Evolutionary conservation across 2,888 invertebrate genomes (phyloP).

Genomic region (Drosophila mettleri): DNA sequence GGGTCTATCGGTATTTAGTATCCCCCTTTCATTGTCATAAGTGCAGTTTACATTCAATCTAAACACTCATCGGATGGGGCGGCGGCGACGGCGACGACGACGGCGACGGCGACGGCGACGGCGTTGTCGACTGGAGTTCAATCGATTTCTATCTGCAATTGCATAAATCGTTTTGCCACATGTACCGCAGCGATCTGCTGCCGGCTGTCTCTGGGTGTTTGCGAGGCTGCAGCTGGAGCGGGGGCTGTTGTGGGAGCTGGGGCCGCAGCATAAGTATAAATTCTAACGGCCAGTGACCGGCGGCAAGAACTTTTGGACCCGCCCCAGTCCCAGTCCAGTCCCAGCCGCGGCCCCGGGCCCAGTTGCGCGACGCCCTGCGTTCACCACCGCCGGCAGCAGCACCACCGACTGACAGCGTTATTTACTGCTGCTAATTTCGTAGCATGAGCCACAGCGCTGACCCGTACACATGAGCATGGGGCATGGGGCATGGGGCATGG

Average conservation of each 20-base stretch:
- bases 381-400: not conserved
- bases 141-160: constrained; percentile 82
- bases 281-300: constrained; percentile 48
- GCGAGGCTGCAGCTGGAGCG: not conserved
- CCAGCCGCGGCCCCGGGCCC: not conserved
- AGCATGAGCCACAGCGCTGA: constrained; percentile 32
- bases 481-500: not conserved
- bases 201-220: not conserved
- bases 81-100: not conserved
- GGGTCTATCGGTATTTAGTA: constrained; percentile 10
- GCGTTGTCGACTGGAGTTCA: constrained; percentile 56
- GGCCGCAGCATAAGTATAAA: constrained; percentile 60
- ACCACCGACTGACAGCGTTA: constrained; percentile 55
- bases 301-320: constrained; percentile 64
- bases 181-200: constrained; percentile 30
- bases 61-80: constrained; percentile 58
- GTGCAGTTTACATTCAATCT: constrained; percentile 76
- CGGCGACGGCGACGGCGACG: constrained; percentile 3
- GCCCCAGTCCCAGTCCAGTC: too few relatives aligned
- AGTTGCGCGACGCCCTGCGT: constrained; percentile 10
- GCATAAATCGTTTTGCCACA: constrained; percentile 80
- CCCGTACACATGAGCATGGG: constrained; percentile 23
- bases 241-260: constrained; percentile 15
- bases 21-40: constrained; percentile 74
- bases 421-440: constrained; percentile 65